These are phyloP conservation scores for Eupelmus urozonus DNA, from an alignment of 2,888 invertebrate species.

Conservation along the genomic window DNA sequence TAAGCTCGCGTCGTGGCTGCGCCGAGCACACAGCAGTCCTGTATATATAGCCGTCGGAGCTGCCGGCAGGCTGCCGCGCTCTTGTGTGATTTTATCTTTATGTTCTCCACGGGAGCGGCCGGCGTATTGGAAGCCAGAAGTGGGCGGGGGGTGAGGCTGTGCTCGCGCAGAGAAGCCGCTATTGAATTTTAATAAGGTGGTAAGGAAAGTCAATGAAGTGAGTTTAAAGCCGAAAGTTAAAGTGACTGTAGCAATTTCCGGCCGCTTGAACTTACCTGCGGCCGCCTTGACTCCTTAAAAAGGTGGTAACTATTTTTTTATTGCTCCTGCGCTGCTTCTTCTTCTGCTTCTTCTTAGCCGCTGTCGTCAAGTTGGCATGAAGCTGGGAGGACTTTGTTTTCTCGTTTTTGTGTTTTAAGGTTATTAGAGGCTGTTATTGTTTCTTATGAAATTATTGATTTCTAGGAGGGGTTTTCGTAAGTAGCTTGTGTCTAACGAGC, in stretches of 20 bases:
- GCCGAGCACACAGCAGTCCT: not conserved
- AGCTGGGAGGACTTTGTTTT: not conserved
- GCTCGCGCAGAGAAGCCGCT: slow-evolving; percentile 20
- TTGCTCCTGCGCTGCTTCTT: not conserved
- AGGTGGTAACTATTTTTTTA: slow-evolving; percentile 45
- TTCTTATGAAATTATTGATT: not conserved
- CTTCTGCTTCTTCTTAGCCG: not conserved
- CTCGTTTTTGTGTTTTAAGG: not conserved
- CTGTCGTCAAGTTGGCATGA: not conserved
- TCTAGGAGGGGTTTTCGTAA: not conserved
- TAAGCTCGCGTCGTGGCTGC: slow-evolving; percentile 24
- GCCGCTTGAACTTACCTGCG: slow-evolving; percentile 41
- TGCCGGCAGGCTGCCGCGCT: not conserved
- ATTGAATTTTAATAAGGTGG: slow-evolving; percentile 60
- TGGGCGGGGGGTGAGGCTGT: not conserved
- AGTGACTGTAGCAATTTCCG: slow-evolving; percentile 56
- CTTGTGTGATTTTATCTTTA: slow-evolving; percentile 57
- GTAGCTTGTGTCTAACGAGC: no score
- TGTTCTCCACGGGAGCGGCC: slow-evolving; percentile 32
- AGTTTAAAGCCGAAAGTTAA: slow-evolving; percentile 56
- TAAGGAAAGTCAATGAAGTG: slow-evolving; percentile 58
- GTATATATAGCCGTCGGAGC: not conserved
- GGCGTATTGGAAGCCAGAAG: slow-evolving; percentile 49
- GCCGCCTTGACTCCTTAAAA: slow-evolving; percentile 8
- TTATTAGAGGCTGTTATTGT: not conserved